These are phyloP conservation scores for Pheosia tremula DNA, from an alignment of 2,888 invertebrate genomes.

Conservation along the genomic window DNA sequence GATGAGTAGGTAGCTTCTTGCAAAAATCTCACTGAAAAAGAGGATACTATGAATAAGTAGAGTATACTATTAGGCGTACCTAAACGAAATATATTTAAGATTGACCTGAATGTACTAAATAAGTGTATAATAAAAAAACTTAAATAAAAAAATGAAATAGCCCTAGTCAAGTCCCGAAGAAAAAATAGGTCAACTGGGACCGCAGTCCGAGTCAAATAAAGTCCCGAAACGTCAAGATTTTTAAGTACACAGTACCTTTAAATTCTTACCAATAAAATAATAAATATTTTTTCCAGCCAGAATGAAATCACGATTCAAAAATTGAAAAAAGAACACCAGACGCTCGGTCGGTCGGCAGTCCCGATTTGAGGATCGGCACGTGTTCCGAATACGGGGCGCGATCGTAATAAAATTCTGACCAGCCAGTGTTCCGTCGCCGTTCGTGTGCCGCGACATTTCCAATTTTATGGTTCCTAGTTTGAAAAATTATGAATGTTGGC, in stretches of 20 bases:
- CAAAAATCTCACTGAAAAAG: too few species aligned
- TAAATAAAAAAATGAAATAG: too few species aligned
- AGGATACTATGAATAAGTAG: too few species aligned
- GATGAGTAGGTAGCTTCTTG: too few species aligned
- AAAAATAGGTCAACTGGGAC: too few species aligned
- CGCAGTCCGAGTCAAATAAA: too few species aligned
- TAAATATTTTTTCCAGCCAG: constrained; percentile 1
- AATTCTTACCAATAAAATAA: constrained; percentile 1
- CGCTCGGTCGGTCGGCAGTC: background rate
- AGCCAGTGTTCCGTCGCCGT: constrained; percentile 38
- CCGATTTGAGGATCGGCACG: constrained; percentile 49
- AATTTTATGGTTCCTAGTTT: constrained; percentile 55
- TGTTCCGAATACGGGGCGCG: constrained; percentile 45
- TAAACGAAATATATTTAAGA: too few species aligned
- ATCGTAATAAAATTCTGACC: constrained; percentile 54
- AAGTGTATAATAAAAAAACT: too few species aligned
- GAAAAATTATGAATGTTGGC: constrained; percentile 46
- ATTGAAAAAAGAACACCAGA: constrained; percentile 36
- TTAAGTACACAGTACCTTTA: background rate
- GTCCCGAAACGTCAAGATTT: background rate
- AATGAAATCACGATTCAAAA: constrained; percentile 40
- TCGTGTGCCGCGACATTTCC: constrained; percentile 42
- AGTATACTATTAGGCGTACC: too few species aligned
- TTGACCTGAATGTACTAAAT: too few species aligned
- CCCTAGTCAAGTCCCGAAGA: too few species aligned